phyloP scores from a whole-genome alignment of 2,888 invertebrate species.

The Agrotis puta region DNA sequence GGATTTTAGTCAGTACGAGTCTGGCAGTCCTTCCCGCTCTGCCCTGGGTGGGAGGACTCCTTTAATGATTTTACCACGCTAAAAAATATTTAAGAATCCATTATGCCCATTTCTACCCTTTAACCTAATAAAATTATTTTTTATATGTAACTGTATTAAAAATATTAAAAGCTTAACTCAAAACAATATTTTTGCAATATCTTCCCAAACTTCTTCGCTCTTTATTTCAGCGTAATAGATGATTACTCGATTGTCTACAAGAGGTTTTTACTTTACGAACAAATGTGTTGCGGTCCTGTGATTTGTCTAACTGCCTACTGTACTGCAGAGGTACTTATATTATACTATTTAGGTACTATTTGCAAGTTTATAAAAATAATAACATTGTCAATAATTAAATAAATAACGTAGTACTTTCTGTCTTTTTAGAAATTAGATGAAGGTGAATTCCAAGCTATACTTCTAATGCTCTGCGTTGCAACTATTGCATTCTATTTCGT shows the following conservation, averaged over 20 bases:
- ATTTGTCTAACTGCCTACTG: slow-evolving; percentile 78
- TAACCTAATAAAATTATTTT: too few relatives aligned
- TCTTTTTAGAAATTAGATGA: slow-evolving; percentile 55
- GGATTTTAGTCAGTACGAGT: too few relatives aligned
- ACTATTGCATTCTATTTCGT: slow-evolving; percentile 44
- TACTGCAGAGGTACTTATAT: slow-evolving; percentile 52
- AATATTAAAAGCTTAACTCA: background rate
- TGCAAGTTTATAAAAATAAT: background rate
- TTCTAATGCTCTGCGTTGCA: slow-evolving; percentile 32
- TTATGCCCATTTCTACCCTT: too few relatives aligned
- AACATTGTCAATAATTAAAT: too few relatives aligned
- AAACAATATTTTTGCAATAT: background rate
- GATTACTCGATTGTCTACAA: slow-evolving; percentile 75
- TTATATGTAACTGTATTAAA: background rate
- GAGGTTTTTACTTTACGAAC: slow-evolving; percentile 78
- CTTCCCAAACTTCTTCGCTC: background rate
- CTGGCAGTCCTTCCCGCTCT: too few relatives aligned
- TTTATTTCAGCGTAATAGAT: slow-evolving; percentile 66
- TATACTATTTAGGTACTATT: background rate
- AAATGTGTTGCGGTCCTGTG: slow-evolving; percentile 71
- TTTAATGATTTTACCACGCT: too few relatives aligned
- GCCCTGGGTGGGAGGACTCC: too few relatives aligned
- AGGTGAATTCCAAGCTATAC: slow-evolving; percentile 50
- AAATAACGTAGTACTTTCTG: background rate
- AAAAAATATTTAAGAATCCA: too few relatives aligned